Conservation (phyloP, 2,113 vertebrate genomes). For the Eclectus roratus region DNA sequence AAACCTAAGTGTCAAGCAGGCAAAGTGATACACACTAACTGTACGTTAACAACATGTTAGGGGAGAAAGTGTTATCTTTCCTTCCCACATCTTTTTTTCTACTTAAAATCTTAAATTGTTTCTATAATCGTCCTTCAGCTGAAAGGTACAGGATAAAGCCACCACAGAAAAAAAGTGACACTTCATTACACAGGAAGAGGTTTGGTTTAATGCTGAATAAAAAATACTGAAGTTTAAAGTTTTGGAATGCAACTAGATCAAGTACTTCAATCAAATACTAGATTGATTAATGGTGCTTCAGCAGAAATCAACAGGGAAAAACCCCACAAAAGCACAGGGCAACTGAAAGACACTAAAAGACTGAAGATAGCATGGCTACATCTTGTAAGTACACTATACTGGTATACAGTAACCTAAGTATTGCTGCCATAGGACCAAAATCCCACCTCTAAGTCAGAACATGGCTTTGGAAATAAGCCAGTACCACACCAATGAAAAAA, state of each 20-base stretch:
- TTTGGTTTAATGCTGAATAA: neutral
- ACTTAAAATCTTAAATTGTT: neutral
- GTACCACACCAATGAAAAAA: neutral
- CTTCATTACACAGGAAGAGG: neutral
- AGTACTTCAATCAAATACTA: neutral
- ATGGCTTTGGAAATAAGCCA: neutral
- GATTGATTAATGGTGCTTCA: neutral
- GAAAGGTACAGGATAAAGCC: neutral
- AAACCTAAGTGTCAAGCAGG: neutral
- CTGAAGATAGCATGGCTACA: neutral
- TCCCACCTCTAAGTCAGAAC: neutral
- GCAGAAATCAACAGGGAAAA: neutral
- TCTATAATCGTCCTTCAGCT: neutral
- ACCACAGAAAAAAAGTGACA: neutral
- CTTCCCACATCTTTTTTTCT: neutral
- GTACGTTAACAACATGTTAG: neutral
- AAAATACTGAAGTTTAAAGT: neutral
- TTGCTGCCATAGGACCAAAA: neutral
- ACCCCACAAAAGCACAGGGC: accelerated
- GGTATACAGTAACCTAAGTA: neutral
- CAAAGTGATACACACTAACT: neutral
- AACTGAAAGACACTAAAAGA: neutral
- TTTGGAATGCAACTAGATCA: neutral
- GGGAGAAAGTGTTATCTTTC: neutral
- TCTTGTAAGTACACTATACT: neutral